phyloP scores from a whole-genome alignment of 2,113 vertebrate species.

The Diphyllodes magnificus region DNA sequence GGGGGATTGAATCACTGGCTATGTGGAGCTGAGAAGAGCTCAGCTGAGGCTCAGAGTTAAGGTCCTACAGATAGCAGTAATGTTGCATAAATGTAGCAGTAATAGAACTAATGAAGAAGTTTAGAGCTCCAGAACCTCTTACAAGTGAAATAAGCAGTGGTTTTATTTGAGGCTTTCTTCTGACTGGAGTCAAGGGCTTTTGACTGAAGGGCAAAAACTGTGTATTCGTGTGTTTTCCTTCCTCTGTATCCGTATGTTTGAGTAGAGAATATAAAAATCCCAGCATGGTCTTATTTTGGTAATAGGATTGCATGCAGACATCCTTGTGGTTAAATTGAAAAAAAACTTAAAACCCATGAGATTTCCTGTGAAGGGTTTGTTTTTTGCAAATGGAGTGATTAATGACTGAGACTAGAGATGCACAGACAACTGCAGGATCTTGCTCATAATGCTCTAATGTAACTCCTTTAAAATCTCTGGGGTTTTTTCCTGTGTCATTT shows the following conservation, averaged over 20 bases:
- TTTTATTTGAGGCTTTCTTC: not conserved
- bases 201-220: not conserved
- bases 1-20: not conserved
- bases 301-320: not conserved
- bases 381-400: not conserved
- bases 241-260: not conserved
- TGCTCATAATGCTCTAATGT: not conserved
- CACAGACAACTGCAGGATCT: not conserved
- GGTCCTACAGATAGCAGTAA: not conserved
- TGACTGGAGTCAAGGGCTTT: not conserved
- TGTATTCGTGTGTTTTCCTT: not conserved
- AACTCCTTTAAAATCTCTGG: not conserved
- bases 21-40: not conserved
- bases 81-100: not conserved
- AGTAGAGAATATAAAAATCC: not conserved
- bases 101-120: not conserved
- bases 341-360: not conserved
- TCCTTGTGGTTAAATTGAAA: not conserved
- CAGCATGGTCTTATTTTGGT: not conserved
- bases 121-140: not conserved
- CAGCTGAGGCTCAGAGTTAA: not conserved
- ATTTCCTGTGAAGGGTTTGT: not conserved
- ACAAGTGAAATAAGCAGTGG: not conserved
- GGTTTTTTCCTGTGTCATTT: not conserved
- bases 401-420: not conserved